These are phyloP conservation scores for Sakesphorus luctuosus DNA, from an alignment of 2,113 vertebrate species.

Conservation along the genomic window DNA sequence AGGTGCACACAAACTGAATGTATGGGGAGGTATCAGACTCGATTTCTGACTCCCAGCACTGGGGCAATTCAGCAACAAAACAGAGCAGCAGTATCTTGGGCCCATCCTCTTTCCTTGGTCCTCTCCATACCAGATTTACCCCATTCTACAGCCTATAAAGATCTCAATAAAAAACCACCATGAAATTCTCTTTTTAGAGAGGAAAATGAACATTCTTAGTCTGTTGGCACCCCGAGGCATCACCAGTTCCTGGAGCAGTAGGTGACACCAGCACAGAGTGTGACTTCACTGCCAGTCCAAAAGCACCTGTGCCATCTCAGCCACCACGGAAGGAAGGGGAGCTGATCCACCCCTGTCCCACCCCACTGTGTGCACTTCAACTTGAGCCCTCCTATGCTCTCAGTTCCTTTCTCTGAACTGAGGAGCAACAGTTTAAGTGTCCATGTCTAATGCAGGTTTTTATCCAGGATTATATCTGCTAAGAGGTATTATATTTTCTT, in stretches of 20 bases:
- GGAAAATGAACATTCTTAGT: not conserved
- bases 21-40: rapidly evolving
- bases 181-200: rapidly evolving
- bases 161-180: not conserved
- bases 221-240: not conserved
- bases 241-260: not conserved
- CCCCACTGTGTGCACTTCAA: not conserved
- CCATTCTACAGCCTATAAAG: not conserved
- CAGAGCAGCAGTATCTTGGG: not conserved
- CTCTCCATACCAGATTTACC: not conserved
- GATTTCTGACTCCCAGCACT: no score
- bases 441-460: not conserved
- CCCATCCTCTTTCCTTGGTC: not conserved
- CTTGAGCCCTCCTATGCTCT: not conserved
- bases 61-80: not conserved
- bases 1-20: rapidly evolving
- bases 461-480: not conserved
- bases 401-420: not conserved
- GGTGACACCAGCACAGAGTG: not conserved
- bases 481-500: not conserved
- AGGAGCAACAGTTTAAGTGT: not conserved
- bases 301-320: not conserved
- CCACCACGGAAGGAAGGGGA: not conserved
- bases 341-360: not conserved
- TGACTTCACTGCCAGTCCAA: not conserved